These are phyloP conservation scores for Acrocephalus scirpaceus DNA, from an alignment of 2,797 vertebrate species.

Conservation along the genomic window DNA sequence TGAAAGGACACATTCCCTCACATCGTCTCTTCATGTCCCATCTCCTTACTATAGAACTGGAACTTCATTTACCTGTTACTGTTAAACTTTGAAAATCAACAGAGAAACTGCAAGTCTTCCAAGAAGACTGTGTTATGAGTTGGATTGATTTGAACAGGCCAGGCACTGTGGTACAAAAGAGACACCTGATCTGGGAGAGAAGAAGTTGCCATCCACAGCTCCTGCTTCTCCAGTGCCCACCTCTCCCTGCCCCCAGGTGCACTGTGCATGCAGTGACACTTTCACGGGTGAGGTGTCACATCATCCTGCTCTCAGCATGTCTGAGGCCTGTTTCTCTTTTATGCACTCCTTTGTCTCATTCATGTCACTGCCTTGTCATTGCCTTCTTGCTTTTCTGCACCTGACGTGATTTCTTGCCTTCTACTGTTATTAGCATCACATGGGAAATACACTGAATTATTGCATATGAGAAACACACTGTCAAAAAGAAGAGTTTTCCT, in stretches of 20 bases:
- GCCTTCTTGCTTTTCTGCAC: background rate
- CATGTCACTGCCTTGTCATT: background rate
- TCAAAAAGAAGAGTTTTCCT: background rate
- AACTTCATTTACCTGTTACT: background rate
- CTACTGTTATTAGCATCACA: background rate
- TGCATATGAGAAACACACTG: background rate
- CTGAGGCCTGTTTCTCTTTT: background rate
- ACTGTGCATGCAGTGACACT: accelerated
- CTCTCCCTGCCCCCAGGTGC: background rate
- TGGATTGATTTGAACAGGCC: background rate
- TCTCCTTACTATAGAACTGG: background rate
- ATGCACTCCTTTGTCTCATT: background rate
- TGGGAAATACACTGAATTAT: background rate
- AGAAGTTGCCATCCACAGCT: background rate
- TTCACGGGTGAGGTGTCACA: background rate
- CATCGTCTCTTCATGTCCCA: background rate
- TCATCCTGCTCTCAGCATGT: accelerated
- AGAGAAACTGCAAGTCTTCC: background rate
- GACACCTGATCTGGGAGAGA: background rate
- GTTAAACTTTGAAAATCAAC: background rate
- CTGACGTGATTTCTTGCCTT: background rate
- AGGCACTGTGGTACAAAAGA: background rate
- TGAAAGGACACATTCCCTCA: background rate
- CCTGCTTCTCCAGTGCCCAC: accelerated
- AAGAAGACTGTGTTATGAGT: background rate